Evolutionary conservation across 2,888 invertebrate species (phyloP).

Genomic region (Apamea epomidion): DNA sequence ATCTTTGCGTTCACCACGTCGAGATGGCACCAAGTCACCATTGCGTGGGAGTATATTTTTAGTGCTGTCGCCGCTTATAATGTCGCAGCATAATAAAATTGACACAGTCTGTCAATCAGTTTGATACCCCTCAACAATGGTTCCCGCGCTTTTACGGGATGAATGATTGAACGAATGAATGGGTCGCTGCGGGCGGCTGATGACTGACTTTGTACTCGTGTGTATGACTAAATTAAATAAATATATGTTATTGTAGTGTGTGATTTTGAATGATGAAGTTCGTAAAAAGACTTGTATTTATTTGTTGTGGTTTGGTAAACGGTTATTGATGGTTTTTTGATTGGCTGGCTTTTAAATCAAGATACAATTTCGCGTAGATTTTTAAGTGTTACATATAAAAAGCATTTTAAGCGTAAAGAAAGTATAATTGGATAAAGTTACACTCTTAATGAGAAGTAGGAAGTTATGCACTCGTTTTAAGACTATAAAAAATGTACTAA

Average conservation of each 20-base stretch:
- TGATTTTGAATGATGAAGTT: slow-evolving; percentile 60
- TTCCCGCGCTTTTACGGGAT: slow-evolving; percentile 72
- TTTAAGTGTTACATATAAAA: slow-evolving; percentile 8
- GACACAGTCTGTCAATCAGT: slow-evolving; percentile 60
- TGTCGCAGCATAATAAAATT: slow-evolving; percentile 46
- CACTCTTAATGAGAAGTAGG: slow-evolving; percentile 26
- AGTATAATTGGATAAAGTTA: not conserved
- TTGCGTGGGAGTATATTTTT: slow-evolving; percentile 66
- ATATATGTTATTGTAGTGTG: slow-evolving; percentile 65
- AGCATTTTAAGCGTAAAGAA: not conserved
- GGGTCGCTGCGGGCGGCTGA: slow-evolving; percentile 72
- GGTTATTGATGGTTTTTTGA: slow-evolving; percentile 62
- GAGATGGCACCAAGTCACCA: slow-evolving; percentile 46
- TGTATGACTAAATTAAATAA: slow-evolving; percentile 73
- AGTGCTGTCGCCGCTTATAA: slow-evolving; percentile 51
- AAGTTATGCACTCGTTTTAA: slow-evolving; percentile 25
- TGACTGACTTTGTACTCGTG: slow-evolving; percentile 67
- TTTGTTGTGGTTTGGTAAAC: slow-evolving; percentile 57
- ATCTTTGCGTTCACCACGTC: slow-evolving; percentile 44
- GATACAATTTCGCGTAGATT: not conserved
- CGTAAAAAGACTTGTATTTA: slow-evolving; percentile 56
- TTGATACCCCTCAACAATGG: slow-evolving; percentile 65
- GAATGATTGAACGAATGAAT: slow-evolving; percentile 75
- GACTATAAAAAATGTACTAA: slow-evolving; percentile 44
- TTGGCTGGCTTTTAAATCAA: slow-evolving; percentile 29